Percentiles rank a stretch among this genome's conserved stretches.
phyloP scores from a whole-genome alignment of 2,113 vertebrate species.

The Eulemur macaco region DNA sequence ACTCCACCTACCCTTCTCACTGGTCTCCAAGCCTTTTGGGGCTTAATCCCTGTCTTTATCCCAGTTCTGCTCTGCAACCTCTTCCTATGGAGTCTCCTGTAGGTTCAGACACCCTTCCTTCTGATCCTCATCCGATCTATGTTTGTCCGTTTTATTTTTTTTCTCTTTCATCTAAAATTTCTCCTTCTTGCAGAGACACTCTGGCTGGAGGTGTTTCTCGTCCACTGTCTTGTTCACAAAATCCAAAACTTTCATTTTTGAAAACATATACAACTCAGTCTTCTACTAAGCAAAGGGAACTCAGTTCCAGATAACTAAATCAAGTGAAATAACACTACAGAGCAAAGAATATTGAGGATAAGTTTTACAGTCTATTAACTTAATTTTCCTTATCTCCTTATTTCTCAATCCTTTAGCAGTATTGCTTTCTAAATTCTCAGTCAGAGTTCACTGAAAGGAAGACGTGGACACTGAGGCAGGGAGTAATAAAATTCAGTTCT shows the following conservation, averaged over 20 bases:
- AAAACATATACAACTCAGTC: not conserved
- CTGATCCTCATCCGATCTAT: no score
- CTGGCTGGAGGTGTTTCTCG: no score
- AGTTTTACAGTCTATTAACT: not conserved
- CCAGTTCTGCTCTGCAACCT: no score
- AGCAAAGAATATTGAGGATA: not conserved
- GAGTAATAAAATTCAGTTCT: not conserved
- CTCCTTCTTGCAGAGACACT: no score
- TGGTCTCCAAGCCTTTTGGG: no score
- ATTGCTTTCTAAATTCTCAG: not conserved
- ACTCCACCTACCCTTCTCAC: no score
- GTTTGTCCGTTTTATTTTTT: no score
- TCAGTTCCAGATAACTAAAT: not conserved
- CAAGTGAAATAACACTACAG: not conserved
- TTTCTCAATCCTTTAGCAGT: not conserved
- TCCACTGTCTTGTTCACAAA: no score
- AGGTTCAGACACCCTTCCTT: no score
- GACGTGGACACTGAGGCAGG: not conserved
- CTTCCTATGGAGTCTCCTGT: no score
- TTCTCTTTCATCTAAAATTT: no score
- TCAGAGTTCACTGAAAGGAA: not conserved
- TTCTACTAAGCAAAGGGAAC: not conserved
- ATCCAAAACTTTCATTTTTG: not conserved
- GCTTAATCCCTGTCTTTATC: no score
- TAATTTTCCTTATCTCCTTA: not conserved